Conservation (phyloP, 2,888 invertebrate genomes). For the Drosophila monieri region DNA sequence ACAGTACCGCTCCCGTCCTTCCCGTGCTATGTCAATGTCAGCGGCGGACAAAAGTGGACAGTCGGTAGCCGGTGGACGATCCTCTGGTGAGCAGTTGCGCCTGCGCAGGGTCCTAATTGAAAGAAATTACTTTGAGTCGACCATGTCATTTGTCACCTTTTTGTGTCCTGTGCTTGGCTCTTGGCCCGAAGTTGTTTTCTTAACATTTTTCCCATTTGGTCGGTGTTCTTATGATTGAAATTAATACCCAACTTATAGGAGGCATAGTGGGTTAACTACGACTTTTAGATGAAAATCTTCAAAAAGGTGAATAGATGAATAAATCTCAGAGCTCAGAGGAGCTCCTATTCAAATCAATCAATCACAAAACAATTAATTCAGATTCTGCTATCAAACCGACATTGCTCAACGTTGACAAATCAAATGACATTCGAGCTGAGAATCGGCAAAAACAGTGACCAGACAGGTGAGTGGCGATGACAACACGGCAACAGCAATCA, state of each 20-base stretch:
- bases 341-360: conserved; percentile 8
- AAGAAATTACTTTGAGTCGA: conserved; percentile 83
- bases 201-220: conserved; percentile 1
- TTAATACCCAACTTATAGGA: conserved; percentile 54
- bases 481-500: conserved; percentile 23
- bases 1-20: conserved; percentile 51
- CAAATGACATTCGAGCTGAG: conserved; percentile 20
- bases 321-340: no score
- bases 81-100: conserved; percentile 50
- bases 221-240: conserved; percentile 71
- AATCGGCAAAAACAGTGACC: conserved; percentile 11
- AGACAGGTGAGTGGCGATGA: conserved; percentile 20
- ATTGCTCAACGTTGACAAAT: conserved; percentile 26
- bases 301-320: no score
- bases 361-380: not conserved
- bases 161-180: conserved; percentile 52
- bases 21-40: conserved; percentile 82
- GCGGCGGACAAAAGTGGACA: conserved; percentile 76
- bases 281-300: not conserved
- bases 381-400: not conserved
- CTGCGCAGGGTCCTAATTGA: conserved; percentile 81
- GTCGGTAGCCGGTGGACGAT: conserved; percentile 19
- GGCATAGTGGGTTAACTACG: not conserved
- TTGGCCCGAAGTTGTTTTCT: not conserved
- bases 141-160: conserved; percentile 79